Base-by-base conservation (phyloP, 53 echinoderm and acorn worm species). In the Luidia sarsii region DNA sequence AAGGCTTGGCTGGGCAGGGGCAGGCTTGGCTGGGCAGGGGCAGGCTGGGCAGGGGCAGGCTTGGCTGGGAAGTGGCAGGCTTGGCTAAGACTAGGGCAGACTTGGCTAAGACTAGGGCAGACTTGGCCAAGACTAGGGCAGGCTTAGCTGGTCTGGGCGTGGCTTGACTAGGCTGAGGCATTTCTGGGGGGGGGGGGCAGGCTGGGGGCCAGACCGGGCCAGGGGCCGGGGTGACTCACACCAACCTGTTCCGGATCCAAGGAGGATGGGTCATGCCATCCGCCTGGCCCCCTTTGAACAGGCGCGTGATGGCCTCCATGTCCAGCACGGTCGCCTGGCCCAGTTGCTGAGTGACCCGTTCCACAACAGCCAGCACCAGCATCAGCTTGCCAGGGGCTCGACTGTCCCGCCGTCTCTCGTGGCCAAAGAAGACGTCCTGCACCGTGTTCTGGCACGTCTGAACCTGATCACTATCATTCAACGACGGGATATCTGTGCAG, bases 371-470 rank as follows among this genome's bases (percentile, higher is more conserved):
- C 16, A 90, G 65, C 16, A 67, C 70, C 34, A 90, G 85, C 28
- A 90, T 38, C n/a, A 90, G 81, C 33, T 90, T 86, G 2, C 85
- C 90, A 18, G 70, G 29, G 1, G 35, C 25, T 10, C 39, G 64
- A 4, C 82, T 50, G 33, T 67, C 59, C 1, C 81, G 46, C 27
- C 68, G 37, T 8, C 64, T 54, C 7, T 86, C 67, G 21, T 86
- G 82, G 27, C 70, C 61, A 23, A 91, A 82, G 64, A 94, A 72
- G 27, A 64, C 14, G 35, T 89, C 91, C 53, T 94, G 88, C 31
- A 91, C 83, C 38, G 65, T 68, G 37, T 94, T 91, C 59, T 94
- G 94, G 69, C 77, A 85, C 14, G 79, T 55, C 13, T 54, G 38
- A 16, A 94, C 75, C 52, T 84, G 61, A 15, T 70, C 24, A 10